These are phyloP conservation scores for Bostrychus sinensis DNA, from an alignment of 2,113 vertebrate species.

Conservation along the genomic window DNA sequence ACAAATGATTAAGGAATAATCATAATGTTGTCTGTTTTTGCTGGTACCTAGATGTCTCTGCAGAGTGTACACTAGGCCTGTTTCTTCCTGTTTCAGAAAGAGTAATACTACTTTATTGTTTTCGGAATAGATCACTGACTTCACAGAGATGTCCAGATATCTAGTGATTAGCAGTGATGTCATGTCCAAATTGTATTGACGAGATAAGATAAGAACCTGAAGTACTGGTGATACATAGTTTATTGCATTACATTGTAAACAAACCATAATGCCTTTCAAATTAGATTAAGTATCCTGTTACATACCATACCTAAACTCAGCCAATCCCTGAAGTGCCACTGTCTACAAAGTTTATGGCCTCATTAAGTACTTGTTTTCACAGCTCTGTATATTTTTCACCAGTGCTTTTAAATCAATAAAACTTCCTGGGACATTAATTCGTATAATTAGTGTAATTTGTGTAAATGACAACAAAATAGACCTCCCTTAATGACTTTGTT, in stretches of 20 bases:
- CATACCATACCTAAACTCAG: background rate
- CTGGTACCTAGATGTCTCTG: too few relatives aligned
- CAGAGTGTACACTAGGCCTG: background rate
- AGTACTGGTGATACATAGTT: background rate
- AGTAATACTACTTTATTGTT: too few relatives aligned
- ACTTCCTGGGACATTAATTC: slow-evolving; percentile 7
- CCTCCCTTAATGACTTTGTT: slow-evolving; percentile 6
- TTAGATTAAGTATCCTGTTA: background rate
- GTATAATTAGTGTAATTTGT: slow-evolving; percentile 1
- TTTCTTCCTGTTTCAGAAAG: background rate
- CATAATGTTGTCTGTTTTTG: too few relatives aligned
- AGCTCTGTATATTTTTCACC: background rate
- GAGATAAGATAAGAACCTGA: background rate
- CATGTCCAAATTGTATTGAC: background rate
- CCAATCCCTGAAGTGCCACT: background rate
- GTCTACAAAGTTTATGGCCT: background rate
- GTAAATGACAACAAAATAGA: slow-evolving; percentile 7
- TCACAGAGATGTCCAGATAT: background rate
- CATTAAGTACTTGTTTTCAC: background rate
- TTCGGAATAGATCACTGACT: background rate
- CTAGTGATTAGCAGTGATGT: background rate
- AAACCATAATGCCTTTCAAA: background rate
- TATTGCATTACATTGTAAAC: background rate
- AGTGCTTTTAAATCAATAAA: background rate
- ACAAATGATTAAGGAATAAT: too few relatives aligned